Evolutionary conservation across 2,113 vertebrate species (phyloP), one percentile per base, ranked within the genome.

Genomic region (Tringa solitaria): DNA sequence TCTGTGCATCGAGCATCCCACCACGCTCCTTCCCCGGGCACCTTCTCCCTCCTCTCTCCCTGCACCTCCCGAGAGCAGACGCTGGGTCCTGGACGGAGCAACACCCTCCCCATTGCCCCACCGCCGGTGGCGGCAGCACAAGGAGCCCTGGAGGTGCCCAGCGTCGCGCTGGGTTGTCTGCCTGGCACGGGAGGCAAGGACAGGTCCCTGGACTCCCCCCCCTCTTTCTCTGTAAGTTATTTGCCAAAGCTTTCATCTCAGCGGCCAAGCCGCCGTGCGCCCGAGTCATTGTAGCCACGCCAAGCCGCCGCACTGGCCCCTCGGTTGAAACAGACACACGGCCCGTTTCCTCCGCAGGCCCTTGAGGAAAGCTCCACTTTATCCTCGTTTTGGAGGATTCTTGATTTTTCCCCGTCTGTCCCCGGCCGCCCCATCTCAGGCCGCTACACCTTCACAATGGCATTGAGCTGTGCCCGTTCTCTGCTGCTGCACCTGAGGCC

Each of bases 161-260:
- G 68, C 76, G 84, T 79, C 37, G 0, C 10, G 1, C 53, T 17
- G 54, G 46, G 45, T 59, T 26, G 1, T 46, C 48, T 5, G 2
- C 41, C 45, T 4, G 1, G 87, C 70, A 48, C 5, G 2, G 78
- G 51, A 94, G 91, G 75, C 2, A 26, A 95, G 91, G 79, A 91
- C 56, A 70, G 63, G 56, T 79, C 80, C 70, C 75, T 17, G 1
- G 33, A 45, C 41, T 65, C 37, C 37, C 28, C 16, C 27, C 19
- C 12, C 20, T 14, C 70, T 59, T 39, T 79, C 68, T 92, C 92
- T 82, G 54, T 97, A 96, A 97, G 78, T 97, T 96, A 97, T 97
- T 97, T 97, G 97, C 97, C 97, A 97, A 97, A 97, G 97, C 95
- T 97, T 96, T 95, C 88, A 64, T 95, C 94, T 96, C 93, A 74